Percentiles rank a stretch among this genome's conserved stretches.
phyloP scores from a whole-genome alignment of 2,888 invertebrate genomes.

The Parnassius smintheus region DNA sequence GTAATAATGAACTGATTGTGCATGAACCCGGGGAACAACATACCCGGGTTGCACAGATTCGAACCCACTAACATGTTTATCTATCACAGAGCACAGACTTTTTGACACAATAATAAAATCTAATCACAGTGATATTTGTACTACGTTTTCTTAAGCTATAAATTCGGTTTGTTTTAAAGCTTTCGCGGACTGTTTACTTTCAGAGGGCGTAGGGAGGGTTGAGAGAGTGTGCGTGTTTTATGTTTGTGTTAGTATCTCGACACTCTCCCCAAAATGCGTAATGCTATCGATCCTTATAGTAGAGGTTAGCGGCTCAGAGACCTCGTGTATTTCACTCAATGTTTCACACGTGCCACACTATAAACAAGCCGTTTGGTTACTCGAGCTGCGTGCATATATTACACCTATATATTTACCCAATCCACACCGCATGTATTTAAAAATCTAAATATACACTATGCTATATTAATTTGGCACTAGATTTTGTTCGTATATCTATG shows the following conservation, averaged over 20 bases:
- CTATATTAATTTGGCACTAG: slow-evolving; percentile 48
- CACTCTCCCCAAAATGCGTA: slow-evolving; percentile 75
- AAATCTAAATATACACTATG: slow-evolving; percentile 33
- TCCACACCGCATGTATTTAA: slow-evolving; percentile 25
- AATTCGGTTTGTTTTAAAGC: slow-evolving; percentile 79
- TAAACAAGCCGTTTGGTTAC: slow-evolving; percentile 35
- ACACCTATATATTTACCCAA: slow-evolving; percentile 24
- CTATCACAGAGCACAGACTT: slow-evolving; percentile 54
- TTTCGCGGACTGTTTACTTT: slow-evolving; percentile 62
- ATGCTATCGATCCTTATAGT: slow-evolving; percentile 80
- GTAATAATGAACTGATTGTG: slow-evolving; percentile 40
- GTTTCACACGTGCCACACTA: slow-evolving; percentile 48
- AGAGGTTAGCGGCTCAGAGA: slow-evolving; percentile 52
- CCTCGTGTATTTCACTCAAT: slow-evolving; percentile 55
- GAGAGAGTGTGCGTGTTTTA: slow-evolving; percentile 54
- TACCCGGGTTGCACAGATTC: slow-evolving; percentile 59
- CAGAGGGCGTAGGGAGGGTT: slow-evolving; percentile 51
- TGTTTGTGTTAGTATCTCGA: slow-evolving; percentile 43
- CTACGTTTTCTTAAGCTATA: slow-evolving; percentile 69
- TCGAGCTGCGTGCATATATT: slow-evolving; percentile 24
- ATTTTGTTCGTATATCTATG: slow-evolving; percentile 32
- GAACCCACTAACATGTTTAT: slow-evolving; percentile 65
- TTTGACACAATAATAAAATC: slow-evolving; percentile 32
- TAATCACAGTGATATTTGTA: slow-evolving; percentile 68
- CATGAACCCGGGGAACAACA: slow-evolving; percentile 62